Base-by-base conservation (phyloP, 2,113 vertebrate species). In the Bufo gargarizans region DNA sequence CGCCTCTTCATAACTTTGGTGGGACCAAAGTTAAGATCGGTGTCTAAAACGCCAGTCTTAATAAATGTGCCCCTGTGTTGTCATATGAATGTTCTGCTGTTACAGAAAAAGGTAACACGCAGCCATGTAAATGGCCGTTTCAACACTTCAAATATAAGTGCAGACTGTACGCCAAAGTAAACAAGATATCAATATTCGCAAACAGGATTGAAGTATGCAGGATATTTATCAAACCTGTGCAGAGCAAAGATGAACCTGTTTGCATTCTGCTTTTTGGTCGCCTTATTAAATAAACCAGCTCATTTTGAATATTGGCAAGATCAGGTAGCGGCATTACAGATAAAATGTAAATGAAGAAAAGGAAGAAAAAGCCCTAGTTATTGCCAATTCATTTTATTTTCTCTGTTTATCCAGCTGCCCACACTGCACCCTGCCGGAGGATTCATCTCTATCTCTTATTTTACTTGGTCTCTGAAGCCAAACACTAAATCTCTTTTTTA, bases 361-460 rank as follows among this genome's bases (percentile, higher is more conserved):
- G n/a, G 67, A 74, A 59, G 12, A 47, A 22, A 16, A n/a, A 79
- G 20, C 76, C 56, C 55, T 72, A 55, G 47, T 69, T 67, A 79
- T 79, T 86, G 76, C 61, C 77, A 87, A 76, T 17, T 81, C 20
- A 78, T 65, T 79, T 71, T 56, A 72, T 72, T 45, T 81, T 56
- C 11, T 61, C 49, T 81, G 65, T 87, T 81, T 61, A 72, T 76
- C 58, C 86, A 87, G 77, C 86, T 87, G 86, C 65, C 77, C 61
- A 87, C 63, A 87, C 77, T 81, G 77, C 86, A 72, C 77, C 63
- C 86, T 87, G 86, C 77, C 77, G 77, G 77, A 86, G 86, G 63
- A 56, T 71, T 72, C 17, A 81, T 81, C 59, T 71, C 81, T 72
- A 69, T 81, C 63, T 81, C 11, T 11, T 71, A 20, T 87, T 55